Evolutionary conservation across 2,797 vertebrate species (phyloP).

Genomic region (Arctocebus calabarensis): DNA sequence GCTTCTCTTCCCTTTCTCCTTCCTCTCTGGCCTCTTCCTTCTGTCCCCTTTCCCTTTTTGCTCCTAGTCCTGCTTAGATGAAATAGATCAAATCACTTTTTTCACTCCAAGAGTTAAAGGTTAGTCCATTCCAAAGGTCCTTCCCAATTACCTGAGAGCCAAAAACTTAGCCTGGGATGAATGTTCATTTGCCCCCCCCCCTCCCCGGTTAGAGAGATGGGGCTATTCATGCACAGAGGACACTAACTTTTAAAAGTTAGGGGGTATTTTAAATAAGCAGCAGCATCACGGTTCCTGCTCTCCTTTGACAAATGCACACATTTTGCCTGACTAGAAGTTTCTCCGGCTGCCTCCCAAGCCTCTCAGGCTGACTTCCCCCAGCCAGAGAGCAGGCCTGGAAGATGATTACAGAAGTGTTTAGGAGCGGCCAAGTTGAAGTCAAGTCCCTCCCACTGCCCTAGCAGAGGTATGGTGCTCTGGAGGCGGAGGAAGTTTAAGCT

Average conservation of each 20-base stretch:
- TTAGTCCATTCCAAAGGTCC: neutral
- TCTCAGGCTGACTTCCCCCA: neutral
- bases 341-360: neutral
- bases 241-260: neutral
- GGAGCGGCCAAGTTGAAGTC: neutral
- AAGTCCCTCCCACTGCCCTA: neutral
- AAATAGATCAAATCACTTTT: conserved; percentile 57
- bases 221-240: conserved; percentile 58
- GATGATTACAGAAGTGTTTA: neutral
- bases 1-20: neutral
- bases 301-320: conserved; percentile 55
- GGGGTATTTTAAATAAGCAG: neutral
- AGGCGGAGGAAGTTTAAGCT: conserved; percentile 27
- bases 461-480: neutral
- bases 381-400: neutral
- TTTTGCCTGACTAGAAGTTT: neutral
- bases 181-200: neutral
- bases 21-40: neutral
- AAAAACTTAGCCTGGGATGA: neutral
- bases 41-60: neutral
- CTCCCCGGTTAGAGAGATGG: conserved; percentile 31
- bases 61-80: conserved; percentile 16
- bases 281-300: neutral
- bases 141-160: conserved; percentile 46
- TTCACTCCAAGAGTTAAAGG: conserved; percentile 65